Base-by-base conservation (phyloP, 2,113 vertebrate species). In the Tapirus terrestris region DNA sequence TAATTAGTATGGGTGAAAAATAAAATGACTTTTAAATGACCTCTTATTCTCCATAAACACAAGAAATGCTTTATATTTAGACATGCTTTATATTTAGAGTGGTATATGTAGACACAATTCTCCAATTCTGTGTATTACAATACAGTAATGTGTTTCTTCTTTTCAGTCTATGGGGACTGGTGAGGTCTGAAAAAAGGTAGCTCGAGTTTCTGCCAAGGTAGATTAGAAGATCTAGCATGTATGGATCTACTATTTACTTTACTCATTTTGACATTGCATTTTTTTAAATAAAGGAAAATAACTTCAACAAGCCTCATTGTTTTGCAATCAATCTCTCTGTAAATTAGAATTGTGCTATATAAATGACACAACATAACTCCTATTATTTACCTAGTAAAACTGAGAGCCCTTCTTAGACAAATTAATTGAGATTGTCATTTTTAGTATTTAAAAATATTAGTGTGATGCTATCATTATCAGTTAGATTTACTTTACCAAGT, bases 391-490 rank as follows among this genome's bases (percentile, higher is more conserved):
- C 0, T n/a, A 82, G 45, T 12, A 84, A 77, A 58, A 51, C n/a
- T 79, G 60, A 77, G 25, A 60, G 8, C 8, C 0, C 18, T 81
- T 89, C 67, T 29, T 39, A 68, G 36, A 53, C 58, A 82, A 70
- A 75, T 63, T 75, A 65, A 43, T 58, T 33, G 5, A 79, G 14
- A 65, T 5, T n/a, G 6, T 36, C n/a, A 60, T 23, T 82, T 96
- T 72, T 89, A 61, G 63, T 73, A 86, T 93, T 88, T 95, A 77
- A 92, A 84, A 79, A 90, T 7, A 92, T 5, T 73, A 83, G 63
- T n/a, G 5, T 65, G 12, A 82, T 76, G 5, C 23, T 83, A 51
- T 73, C 17, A n/a, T 53, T 94, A 33, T 75, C 21, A 65, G 31
- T 72, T 86, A 85, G 4, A 43, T 9, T 61, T 63, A 96, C 67